Percentiles rank a stretch among this genome's conserved stretches.
phyloP scores from a whole-genome alignment of 2,113 vertebrate genomes.

The Crypturellus undulatus region DNA sequence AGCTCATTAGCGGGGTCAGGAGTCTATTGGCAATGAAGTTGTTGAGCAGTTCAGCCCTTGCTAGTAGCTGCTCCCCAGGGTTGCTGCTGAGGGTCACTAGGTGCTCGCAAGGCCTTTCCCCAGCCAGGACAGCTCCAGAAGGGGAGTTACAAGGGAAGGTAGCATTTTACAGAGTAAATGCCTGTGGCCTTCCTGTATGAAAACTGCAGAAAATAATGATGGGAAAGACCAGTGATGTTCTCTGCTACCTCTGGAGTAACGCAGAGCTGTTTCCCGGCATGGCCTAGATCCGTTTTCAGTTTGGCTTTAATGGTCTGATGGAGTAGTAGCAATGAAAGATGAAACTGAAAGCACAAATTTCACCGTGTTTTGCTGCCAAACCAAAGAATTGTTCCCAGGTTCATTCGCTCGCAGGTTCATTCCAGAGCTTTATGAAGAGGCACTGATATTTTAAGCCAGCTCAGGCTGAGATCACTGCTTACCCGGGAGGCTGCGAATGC shows the following conservation, averaged over 20 bases:
- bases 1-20: neutral
- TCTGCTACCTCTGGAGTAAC: neutral
- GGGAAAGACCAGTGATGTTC: neutral
- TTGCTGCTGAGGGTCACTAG: neutral
- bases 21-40: conserved; percentile 19
- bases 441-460: neutral
- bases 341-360: conserved; percentile 30
- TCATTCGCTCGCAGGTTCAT: conserved; percentile 19
- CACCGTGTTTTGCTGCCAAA: conserved; percentile 39
- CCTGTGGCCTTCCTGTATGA: neutral
- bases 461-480: neutral
- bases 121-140: neutral
- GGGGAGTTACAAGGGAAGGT: neutral
- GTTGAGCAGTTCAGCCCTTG: neutral
- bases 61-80: neutral
- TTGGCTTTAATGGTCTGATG: neutral
- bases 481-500: neutral
- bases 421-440: conserved; percentile 13
- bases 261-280: neutral
- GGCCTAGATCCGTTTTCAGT: neutral
- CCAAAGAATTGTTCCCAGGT: neutral
- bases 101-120: neutral
- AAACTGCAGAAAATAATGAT: neutral
- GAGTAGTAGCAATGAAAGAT: conserved; percentile 40
- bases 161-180: neutral